Conservation (phyloP, 1,140 invertebrate species). For the Armadillidium nasatum region DNA sequence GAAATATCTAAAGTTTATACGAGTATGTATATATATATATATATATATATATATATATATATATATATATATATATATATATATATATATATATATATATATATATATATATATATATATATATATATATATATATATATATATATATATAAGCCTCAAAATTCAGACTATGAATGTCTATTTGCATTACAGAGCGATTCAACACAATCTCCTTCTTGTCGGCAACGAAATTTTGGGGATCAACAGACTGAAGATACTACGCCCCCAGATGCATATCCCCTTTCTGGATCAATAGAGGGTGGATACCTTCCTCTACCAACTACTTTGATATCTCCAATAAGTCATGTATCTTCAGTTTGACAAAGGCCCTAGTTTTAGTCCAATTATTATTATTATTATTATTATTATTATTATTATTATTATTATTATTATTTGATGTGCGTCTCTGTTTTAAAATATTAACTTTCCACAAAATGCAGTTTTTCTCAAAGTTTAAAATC, state of each 20-base stretch:
- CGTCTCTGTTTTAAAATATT: too few species aligned
- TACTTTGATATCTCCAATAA: background rate
- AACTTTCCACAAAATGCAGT: too few species aligned
- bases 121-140: conserved; percentile 2
- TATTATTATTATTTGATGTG: too few species aligned
- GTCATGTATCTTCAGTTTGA: background rate
- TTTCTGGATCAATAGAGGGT: background rate
- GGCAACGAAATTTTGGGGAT: background rate
- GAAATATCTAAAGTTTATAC: too few species aligned
- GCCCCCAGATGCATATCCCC: background rate
- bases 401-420: too few species aligned
- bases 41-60: too few species aligned
- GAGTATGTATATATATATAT: too few species aligned
- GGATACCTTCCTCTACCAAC: background rate
- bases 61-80: too few species aligned
- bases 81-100: too few species aligned
- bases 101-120: too few species aligned
- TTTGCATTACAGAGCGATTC: background rate
- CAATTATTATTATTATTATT: too few species aligned
- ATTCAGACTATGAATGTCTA: background rate
- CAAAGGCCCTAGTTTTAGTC: background rate
- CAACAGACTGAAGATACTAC: background rate
- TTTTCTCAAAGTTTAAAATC: too few species aligned
- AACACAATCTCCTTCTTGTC: background rate
- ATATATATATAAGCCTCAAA: background rate